A percentile compares a stretch with the other conserved stretches of the same genome.
Evolutionary conservation across 1,140 invertebrate genomes (phyloP).

Genomic region (Zaprionus tsacasi): DNA sequence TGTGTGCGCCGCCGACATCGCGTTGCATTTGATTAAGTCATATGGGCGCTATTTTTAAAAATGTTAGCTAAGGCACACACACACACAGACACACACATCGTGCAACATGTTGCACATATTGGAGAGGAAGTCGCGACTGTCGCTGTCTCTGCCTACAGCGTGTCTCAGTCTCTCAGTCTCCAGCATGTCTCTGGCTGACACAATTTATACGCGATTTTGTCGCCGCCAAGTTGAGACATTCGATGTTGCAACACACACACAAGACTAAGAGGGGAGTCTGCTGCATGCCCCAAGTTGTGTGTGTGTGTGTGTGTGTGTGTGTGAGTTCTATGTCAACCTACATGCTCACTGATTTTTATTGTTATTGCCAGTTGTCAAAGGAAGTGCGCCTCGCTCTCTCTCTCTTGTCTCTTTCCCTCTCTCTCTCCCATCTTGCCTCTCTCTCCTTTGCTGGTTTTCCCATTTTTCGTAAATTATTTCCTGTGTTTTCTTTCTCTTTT

Average conservation of each 20-base stretch:
- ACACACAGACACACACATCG: constrained; percentile 42
- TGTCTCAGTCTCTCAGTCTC: constrained; percentile 26
- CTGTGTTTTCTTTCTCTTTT: constrained; percentile 36
- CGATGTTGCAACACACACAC: background rate
- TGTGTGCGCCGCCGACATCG: constrained; percentile 4
- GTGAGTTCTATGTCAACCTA: constrained; percentile 59
- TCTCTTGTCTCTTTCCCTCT: constrained; percentile 3
- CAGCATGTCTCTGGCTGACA: constrained; percentile 47
- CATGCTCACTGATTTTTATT: constrained; percentile 80
- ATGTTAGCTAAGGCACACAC: constrained; percentile 53
- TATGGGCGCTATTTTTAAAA: constrained; percentile 81
- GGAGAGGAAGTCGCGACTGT: constrained; percentile 52
- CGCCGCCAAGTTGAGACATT: constrained; percentile 51
- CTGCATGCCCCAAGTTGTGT: constrained; percentile 20
- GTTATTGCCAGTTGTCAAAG: constrained; percentile 82
- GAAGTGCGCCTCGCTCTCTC: constrained; percentile 55
- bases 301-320: background rate
- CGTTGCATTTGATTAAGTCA: constrained; percentile 80
- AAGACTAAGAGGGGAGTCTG: background rate
- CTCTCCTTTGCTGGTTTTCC: constrained; percentile 18
- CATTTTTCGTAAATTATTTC: constrained; percentile 78
- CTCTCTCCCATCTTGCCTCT: background rate
- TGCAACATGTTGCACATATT: constrained; percentile 77
- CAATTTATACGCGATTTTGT: constrained; percentile 53
- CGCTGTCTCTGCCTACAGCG: constrained; percentile 14